Base-by-base conservation (phyloP, 23 tunicate species). In the Trididemnum nubilum region DNA sequence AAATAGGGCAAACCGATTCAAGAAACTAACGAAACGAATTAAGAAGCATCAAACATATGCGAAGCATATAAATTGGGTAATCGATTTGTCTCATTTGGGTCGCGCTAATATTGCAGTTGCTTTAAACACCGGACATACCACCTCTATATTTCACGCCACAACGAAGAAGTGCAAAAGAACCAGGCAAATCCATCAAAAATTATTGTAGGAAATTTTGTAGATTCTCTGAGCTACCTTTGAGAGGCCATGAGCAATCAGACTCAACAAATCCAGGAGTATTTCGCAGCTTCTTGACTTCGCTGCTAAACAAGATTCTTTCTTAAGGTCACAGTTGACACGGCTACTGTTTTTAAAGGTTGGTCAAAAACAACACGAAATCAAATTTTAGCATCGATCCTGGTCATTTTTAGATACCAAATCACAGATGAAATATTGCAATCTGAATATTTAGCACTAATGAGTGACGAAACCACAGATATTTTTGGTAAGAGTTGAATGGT, bases 391-490 rank as follows among this genome's bases (percentile, higher is more conserved):
- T 61, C 28, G 5, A 22, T 61, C 26, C 26, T 61, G 29, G 28
- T 4, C 4, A 61, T 61, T 12, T 61, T 23, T 26, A 22, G n/a
- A 15, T 36, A 70, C 5, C 26, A 70, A 24, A 70, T 70, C n/a
- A 70, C 9, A 37, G 9, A 21, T 26, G 75, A 70, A 70, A 70
- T 70, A 7, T 26, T 15, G 5, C n/a, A 7, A 72, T 2, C 50
- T 35, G 19, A 24, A 2, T 72, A 34, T 35, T 31, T 72, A 2
- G 77, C 77, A 1, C 26, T 72, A 2, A 72, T 72, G 77, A 25
- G 34, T 72, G 77, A 72, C 36, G 77, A 72, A 25, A 72, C 77
- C 0, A 36, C 77, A 34, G 51, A 72, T 35, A 33, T 36, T 34
- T 72, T 51, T 23, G 77, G 21, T 34, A 2, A 15, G 1, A 72